Evolutionary conservation across 92 coral and sea anemone genomes (phyloP).

Genomic region (Palythoa grandiflora): DNA sequence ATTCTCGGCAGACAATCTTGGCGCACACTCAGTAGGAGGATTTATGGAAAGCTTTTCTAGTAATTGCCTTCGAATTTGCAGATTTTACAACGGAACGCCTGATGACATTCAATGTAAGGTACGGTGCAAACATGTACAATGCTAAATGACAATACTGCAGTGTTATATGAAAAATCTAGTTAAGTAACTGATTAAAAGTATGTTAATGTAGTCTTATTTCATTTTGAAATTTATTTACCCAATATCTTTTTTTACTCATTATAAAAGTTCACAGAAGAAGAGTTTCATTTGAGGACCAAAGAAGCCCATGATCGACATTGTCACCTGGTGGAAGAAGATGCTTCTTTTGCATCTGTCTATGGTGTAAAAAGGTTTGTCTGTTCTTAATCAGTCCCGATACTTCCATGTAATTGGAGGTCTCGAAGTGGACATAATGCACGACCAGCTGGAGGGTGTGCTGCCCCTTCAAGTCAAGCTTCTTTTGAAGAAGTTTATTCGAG

Average conservation of each 20-base stretch:
- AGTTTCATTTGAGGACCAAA: slow-evolving; percentile 65
- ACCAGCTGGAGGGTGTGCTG: neutral
- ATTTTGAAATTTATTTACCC: no score
- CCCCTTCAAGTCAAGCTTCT: slow-evolving; percentile 68
- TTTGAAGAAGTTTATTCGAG: slow-evolving; percentile 45
- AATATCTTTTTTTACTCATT: no score
- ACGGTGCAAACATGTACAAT: no score
- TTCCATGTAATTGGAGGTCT: slow-evolving; percentile 75
- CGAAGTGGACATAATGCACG: slow-evolving; percentile 80
- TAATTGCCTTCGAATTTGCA: neutral
- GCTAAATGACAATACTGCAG: no score
- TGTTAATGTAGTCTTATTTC: no score
- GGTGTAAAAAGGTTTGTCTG: slow-evolving; percentile 60
- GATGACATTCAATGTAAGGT: no score
- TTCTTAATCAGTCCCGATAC: slow-evolving; percentile 61
- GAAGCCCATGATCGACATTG: slow-evolving; percentile 64
- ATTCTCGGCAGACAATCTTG: slow-evolving; percentile 77
- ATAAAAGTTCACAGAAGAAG: slow-evolving; percentile 56
- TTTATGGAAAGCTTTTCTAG: neutral
- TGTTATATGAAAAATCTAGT: no score
- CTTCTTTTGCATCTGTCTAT: slow-evolving; percentile 53
- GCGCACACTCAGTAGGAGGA: slow-evolving; percentile 27
- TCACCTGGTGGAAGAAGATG: slow-evolving; percentile 55
- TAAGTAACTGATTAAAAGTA: no score
- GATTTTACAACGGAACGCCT: neutral